Evolutionary conservation across 1,140 invertebrate genomes (phyloP), one percentile per base, ranked within the genome.

Genomic region (Vollenhovia emeryi): DNA sequence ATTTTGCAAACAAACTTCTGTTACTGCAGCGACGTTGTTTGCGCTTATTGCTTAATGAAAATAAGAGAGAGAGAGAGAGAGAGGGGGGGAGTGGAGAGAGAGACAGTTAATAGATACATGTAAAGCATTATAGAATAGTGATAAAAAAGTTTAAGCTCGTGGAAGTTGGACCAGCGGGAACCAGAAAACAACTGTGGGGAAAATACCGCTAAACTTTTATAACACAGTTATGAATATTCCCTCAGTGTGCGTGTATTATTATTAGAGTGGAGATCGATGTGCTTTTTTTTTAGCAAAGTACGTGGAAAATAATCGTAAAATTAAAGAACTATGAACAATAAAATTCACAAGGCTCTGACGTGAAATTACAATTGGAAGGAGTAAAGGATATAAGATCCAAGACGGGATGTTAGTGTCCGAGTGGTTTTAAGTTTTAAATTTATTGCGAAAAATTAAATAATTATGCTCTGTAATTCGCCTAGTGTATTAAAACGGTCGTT

Each of bases 1-100:
- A 73, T 82, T 82, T 73, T 82, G n/a, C 66, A 33, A 43, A 71
- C 64, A 43, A 80, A 71, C 64, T 80, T 80, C 64, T 50, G 11
- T n/a, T 50, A 43, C 9, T 8, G 62, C 33, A 40, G 11, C 15
- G 15, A 15, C 21, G 21, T 69, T 55, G 13, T 55, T 68, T n/a
- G 48, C 48, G 24, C 57, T 71, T 55, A 24, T 30, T 69, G 68
- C 62, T 33, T 57, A 57, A 45, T 40, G 33, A 15, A 40, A 79
- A 18, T 50, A 3, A 15, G 15, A 80, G 33, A 21, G 33, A 36
- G 3, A 27, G 3, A 30, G 24, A 64, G 24, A 68, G 33, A 33
- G 15, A 18, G 11, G 55, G 33, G 15, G 33, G 24, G 7, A 30
- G 4, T 21, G 15, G 9, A 24, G 2, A 27, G 21, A 78, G 27